These are phyloP conservation scores for Danio albolineatus DNA, from an alignment of 2,797 vertebrate species.

Conservation along the genomic window DNA sequence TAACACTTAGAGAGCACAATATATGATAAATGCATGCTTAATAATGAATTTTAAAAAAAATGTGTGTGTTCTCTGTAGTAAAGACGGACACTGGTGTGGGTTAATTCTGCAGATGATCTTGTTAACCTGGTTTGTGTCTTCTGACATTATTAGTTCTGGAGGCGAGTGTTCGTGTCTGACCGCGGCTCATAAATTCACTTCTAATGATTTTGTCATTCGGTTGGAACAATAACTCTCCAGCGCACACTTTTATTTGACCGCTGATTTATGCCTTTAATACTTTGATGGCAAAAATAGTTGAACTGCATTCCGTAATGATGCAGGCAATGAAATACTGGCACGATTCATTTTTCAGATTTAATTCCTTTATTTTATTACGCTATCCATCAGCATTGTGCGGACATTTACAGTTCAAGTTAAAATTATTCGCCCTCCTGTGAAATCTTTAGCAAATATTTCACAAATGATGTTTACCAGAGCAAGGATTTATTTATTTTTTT, in stretches of 20 bases:
- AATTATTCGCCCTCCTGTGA: no score
- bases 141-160: slow-evolving; percentile 67
- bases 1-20: no score
- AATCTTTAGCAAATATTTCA: no score
- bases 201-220: slow-evolving; percentile 90
- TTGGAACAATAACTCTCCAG: slow-evolving; percentile 82
- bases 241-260: slow-evolving; percentile 80
- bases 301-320: slow-evolving; percentile 85
- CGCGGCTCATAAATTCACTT: slow-evolving; percentile 84
- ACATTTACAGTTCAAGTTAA: slow-evolving; percentile 65
- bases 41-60: no score
- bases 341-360: slow-evolving; percentile 89
- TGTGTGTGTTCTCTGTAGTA: no score
- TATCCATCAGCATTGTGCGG: slow-evolving; percentile 89
- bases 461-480: no score
- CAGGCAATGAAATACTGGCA: slow-evolving; percentile 85
- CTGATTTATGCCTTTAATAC: slow-evolving; percentile 98
- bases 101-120: not conserved
- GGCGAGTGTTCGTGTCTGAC: slow-evolving; percentile 66
- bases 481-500: no score
- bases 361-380: slow-evolving; percentile 94
- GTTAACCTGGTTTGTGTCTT: slow-evolving; percentile 64
- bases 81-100: not conserved
- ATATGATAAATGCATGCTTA: no score
- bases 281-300: slow-evolving; percentile 89